Evolutionary conservation across 1,140 invertebrate genomes (phyloP), one percentile per base, ranked within the genome.

Genomic region (Sitophilus oryzae): DNA sequence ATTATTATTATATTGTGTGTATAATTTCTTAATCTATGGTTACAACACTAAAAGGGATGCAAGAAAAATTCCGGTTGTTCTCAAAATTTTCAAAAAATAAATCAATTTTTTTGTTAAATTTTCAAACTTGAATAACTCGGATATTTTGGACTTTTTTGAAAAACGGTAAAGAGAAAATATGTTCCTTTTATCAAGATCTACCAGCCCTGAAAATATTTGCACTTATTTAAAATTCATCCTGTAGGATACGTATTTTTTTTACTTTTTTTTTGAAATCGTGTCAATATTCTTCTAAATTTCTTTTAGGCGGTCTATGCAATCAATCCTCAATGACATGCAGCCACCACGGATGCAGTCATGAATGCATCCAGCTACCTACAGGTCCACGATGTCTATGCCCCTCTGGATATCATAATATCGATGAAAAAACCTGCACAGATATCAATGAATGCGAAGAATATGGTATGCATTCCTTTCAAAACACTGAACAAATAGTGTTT

Each of bases 401-500:
- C 0, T 36, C 23, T 4, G 77, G 77, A 1, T 78, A 70, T 57
- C 59, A 67, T 34, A 61, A 65, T 20, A 53, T 66, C 21, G 59
- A 67, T 11, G 61, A 64, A 36, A 62, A 69, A 34, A 60, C 61
- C 16, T 78, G 76, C 59, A 52, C 59, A 5, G 66, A 95, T 68
- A 81, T 92, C 14, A 77, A 95, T 69, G 92, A 95, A 71, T 95
- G 92, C 68, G 77, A 83, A 49, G 74, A 69, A 6, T 83, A 81
- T 38, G 84, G 86, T 64, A 57, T 55, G 61, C 44, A 15, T 46
- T 20, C 22, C 8, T 18, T 20, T 43, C 18, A 11, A 9, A 19
- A 19, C 11, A 10, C 6, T 9, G 41, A 18, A 43, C 6, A 19
- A n/a, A n/a, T n/a, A n/a, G n/a, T n/a, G n/a, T n/a, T n/a, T 21